Conservation (phyloP, 2,888 invertebrate species). For the Cataglyphis cursor region DNA sequence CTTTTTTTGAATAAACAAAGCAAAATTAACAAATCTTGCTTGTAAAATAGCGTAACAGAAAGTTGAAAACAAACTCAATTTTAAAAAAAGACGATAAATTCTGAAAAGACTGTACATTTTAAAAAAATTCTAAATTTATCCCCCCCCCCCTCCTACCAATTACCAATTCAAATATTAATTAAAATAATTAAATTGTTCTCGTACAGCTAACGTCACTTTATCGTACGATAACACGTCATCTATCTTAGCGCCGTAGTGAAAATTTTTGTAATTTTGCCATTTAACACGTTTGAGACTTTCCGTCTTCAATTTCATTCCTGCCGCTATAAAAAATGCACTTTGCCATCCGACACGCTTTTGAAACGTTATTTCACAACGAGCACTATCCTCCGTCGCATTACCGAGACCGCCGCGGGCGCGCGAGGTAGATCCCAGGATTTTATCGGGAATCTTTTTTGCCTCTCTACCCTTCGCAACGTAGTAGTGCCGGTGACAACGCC, state of each 20-base stretch:
- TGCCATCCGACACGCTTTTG: conserved; percentile 56
- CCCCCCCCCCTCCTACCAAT: not conserved
- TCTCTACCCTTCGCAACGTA: conserved; percentile 16
- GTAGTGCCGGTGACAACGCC: conserved; percentile 35
- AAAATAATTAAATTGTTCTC: conserved; percentile 1
- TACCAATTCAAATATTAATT: not conserved
- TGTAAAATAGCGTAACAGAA: not conserved
- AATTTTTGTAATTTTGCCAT: conserved; percentile 36
- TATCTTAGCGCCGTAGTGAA: not conserved
- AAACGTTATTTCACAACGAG: conserved; percentile 55
- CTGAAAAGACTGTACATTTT: not conserved
- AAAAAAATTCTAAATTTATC: not conserved
- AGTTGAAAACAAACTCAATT: not conserved
- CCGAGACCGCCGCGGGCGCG: conserved; percentile 55
- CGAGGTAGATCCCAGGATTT: conserved; percentile 51
- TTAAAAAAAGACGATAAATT: not conserved
- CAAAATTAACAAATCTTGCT: not conserved
- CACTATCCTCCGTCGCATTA: conserved; percentile 53
- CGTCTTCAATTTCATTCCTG: conserved; percentile 54
- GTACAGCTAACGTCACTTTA: conserved; percentile 9
- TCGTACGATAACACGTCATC: not conserved
- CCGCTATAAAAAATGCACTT: conserved; percentile 55
- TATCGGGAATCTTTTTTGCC: conserved; percentile 54
- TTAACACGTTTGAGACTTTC: conserved; percentile 46
- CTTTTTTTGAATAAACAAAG: not conserved